Evolutionary conservation across 2,888 invertebrate genomes (phyloP).

Genomic region (Sarcophaga variegata): DNA sequence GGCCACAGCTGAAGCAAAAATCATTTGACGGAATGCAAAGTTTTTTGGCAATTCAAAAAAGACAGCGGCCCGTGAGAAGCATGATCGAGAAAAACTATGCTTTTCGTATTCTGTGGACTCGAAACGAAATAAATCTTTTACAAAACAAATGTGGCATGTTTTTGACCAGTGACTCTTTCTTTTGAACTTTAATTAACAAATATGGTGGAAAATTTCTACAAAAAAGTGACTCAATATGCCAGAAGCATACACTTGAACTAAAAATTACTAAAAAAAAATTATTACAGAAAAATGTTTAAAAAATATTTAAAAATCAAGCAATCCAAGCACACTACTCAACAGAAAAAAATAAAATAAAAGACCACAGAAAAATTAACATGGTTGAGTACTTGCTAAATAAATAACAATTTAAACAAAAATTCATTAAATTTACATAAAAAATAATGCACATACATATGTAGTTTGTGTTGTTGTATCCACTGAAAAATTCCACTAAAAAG

Average conservation of each 20-base stretch:
- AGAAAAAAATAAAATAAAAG: neutral
- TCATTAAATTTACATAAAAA: constrained; percentile 60
- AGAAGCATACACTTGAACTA: neutral
- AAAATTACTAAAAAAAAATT: neutral
- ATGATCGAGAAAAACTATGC: too few relatives aligned
- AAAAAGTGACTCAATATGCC: neutral
- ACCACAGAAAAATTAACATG: constrained; percentile 55
- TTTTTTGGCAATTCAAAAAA: too few relatives aligned
- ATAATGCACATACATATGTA: constrained; percentile 22
- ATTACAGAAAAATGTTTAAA: neutral
- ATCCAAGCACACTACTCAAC: neutral
- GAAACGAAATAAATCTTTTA: too few relatives aligned
- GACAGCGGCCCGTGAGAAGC: too few relatives aligned
- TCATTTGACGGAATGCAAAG: too few relatives aligned
- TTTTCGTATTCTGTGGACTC: too few relatives aligned
- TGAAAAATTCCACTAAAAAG: neutral
- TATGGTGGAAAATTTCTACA: neutral
- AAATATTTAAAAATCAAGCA: neutral
- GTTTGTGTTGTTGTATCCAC: constrained; percentile 3
- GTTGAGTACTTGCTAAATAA: constrained; percentile 61
- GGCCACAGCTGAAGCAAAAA: too few relatives aligned
- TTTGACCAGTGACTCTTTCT: too few relatives aligned
- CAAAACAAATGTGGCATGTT: too few relatives aligned
- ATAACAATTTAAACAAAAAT: constrained; percentile 57
- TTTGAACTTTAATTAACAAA: neutral